Evolutionary conservation across 1,140 invertebrate species (phyloP).

Genomic region (Watersipora subatra): DNA sequence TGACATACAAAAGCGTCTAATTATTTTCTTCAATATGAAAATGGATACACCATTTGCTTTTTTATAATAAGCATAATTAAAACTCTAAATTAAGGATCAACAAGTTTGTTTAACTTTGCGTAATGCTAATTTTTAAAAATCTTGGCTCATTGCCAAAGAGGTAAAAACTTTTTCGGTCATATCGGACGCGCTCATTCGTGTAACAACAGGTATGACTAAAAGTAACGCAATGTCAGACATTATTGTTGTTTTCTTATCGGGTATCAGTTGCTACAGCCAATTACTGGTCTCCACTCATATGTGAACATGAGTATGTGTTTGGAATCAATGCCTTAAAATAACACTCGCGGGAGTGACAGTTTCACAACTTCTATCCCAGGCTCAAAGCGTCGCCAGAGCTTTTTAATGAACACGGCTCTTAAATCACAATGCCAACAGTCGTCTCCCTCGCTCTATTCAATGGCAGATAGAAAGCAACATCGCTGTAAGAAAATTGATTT

Average conservation of each 20-base stretch:
- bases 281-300: neutral
- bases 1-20: no score
- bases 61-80: no score
- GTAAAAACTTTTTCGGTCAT: neutral
- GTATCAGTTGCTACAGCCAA: neutral
- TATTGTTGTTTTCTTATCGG: neutral
- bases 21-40: no score
- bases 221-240: neutral
- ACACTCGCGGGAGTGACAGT: neutral
- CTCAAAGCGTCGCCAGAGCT: neutral
- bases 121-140: neutral
- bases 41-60: no score
- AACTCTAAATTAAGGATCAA: no score
- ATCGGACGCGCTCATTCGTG: neutral
- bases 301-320: neutral
- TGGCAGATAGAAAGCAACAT: neutral
- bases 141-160: neutral
- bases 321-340: neutral
- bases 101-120: no score
- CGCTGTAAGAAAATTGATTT: neutral
- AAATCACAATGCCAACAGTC: neutral
- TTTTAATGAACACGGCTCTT: neutral
- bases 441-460: neutral
- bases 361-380: neutral
- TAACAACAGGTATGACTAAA: neutral